Conservation (phyloP, 2,797 vertebrate genomes). For the Pseudotriccus pelzelni region DNA sequence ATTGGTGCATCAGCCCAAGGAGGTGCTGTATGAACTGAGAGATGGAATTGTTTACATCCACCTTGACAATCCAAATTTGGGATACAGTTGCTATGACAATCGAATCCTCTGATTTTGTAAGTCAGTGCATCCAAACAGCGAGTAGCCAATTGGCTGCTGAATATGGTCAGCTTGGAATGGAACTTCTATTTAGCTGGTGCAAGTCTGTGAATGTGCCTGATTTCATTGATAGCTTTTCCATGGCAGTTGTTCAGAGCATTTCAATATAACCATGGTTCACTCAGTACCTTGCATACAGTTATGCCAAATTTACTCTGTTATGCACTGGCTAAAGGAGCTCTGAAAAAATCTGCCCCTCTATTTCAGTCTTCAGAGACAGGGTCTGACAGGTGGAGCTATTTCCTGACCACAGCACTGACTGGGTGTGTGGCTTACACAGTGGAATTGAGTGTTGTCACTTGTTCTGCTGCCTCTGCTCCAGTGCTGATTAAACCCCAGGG, state of each 20-base stretch:
- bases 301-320: neutral
- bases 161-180: neutral
- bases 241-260: neutral
- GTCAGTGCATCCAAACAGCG: neutral
- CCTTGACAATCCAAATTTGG: neutral
- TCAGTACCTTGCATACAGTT: neutral
- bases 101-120: neutral
- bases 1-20: neutral
- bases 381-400: neutral
- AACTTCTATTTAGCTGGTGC: neutral
- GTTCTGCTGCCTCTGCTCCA: neutral
- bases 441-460: neutral
- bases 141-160: neutral
- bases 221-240: neutral
- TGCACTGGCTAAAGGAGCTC: neutral
- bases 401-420: neutral
- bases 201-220: neutral
- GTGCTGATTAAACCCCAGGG: neutral
- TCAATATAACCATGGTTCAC: neutral
- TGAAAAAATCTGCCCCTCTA: neutral
- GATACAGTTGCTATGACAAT: neutral
- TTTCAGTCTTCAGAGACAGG: neutral
- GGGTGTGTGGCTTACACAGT: neutral
- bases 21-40: neutral
- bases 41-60: neutral